Evolutionary conservation across 2,113 vertebrate species (phyloP).

Genomic region (Chascanopsetta lugubris): DNA sequence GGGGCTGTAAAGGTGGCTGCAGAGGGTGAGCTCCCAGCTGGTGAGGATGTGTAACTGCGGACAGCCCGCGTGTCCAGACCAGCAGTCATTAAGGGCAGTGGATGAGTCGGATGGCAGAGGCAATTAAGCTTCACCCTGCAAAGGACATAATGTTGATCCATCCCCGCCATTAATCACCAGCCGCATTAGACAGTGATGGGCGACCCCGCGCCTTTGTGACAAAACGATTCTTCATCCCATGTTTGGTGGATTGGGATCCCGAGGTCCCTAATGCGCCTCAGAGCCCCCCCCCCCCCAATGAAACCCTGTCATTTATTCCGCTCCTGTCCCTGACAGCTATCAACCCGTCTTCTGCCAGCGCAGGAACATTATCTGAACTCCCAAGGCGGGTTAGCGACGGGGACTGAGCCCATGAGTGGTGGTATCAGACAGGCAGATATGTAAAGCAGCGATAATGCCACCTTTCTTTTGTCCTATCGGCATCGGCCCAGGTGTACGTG

Average conservation of each 20-base stretch:
- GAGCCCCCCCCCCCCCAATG: slow-evolving; percentile 94
- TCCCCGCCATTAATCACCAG: slow-evolving; percentile 98
- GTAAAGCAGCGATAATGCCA: slow-evolving; percentile 92
- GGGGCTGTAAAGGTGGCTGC: slow-evolving; percentile 64
- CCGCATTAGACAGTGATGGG: slow-evolving; percentile 98
- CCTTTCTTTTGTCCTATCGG: slow-evolving; percentile 86
- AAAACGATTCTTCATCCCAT: slow-evolving; percentile 98
- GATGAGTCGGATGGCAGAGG: slow-evolving; percentile 84
- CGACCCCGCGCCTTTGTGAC: slow-evolving; percentile 96
- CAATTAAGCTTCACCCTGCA: slow-evolving; percentile 96
- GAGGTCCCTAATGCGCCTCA: slow-evolving; percentile 96
- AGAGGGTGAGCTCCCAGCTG: slow-evolving; percentile 57
- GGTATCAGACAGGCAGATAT: slow-evolving; percentile 93
- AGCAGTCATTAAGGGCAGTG: slow-evolving; percentile 95
- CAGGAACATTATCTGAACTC: slow-evolving; percentile 98
- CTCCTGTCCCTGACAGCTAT: slow-evolving; percentile 95
- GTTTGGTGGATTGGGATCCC: slow-evolving; percentile 89
- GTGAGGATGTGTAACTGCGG: slow-evolving; percentile 58
- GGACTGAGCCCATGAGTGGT: slow-evolving; percentile 92
- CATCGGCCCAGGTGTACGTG: slow-evolving; percentile 19
- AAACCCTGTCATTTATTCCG: slow-evolving; percentile 98
- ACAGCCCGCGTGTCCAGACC: slow-evolving; percentile 83
- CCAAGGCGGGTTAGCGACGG: slow-evolving; percentile 90
- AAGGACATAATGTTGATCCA: slow-evolving; percentile 99
- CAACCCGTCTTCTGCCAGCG: slow-evolving; percentile 97